Evolutionary conservation across 2,113 vertebrate species (phyloP), one percentile per base, ranked within the genome.

Genomic region (Chaetops frenatus): DNA sequence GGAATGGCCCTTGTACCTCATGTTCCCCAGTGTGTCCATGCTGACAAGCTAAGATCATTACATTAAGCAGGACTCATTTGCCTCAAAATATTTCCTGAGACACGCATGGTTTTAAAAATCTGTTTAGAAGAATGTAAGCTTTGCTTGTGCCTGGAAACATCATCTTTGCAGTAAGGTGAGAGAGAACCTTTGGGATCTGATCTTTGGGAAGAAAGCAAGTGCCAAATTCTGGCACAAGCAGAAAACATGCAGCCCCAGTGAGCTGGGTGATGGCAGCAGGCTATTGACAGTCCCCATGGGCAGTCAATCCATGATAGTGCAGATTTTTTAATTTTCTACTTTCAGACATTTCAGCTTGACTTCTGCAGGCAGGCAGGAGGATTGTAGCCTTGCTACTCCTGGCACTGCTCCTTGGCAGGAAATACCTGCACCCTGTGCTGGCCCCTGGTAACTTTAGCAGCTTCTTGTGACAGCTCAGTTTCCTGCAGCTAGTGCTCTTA

Each of bases 281-380:
- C 15, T 69, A 7, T 1, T 0, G 62, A 51, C 1, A 3, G 45
- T 15, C 33, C 23, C 45, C 18, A 9, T 0, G 6, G 35, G 29
- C 1, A 1, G 29, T 11, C 1, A 29, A 10, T 48, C 4, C 0
- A 0, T 10, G 8, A 42, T 76, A 79, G 35, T 18, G 57, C 28
- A 71, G 29, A 47, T 82, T 76, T 90, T 2, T 9, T 66, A 3
- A 82, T 64, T 80, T 80, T 74, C 83, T 50, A 15, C 38, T 62
- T 65, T 72, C 19, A 61, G 56, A 40, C 4, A 10, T 65, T 92
- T 81, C 2, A 5, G 60, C 35, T 62, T 4, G 0, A 14, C 36
- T 65, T 85, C 74, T 74, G 50, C 6, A 3, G 36, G 36, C 3
- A 3, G 72, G 40, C 23, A 1, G 1, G 38, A 0, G 5, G 21